Evolutionary conservation across 1,140 invertebrate species (phyloP).

Genomic region (Globodera rostochiensis): DNA sequence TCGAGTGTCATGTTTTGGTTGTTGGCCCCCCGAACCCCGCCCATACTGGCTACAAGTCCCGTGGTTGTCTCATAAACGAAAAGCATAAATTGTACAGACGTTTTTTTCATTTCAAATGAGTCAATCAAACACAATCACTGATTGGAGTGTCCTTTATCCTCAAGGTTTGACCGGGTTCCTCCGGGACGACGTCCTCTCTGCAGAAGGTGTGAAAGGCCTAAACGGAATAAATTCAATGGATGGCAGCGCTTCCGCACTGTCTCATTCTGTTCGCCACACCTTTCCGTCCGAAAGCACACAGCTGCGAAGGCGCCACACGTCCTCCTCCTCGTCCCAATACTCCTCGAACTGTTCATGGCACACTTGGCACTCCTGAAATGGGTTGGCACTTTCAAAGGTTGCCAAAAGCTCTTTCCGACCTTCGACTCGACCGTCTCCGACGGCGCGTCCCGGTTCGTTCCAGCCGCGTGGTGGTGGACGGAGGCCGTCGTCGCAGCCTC

Average conservation of each 20-base stretch:
- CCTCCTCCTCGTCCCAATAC: slow-evolving; percentile 60
- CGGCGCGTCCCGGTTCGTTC: slow-evolving; percentile 25
- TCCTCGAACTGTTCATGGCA: slow-evolving; percentile 62
- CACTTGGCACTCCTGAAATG: slow-evolving; percentile 56
- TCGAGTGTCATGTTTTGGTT: too few species aligned
- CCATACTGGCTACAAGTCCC: too few species aligned
- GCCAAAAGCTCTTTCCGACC: not conserved
- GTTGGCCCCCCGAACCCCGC: too few species aligned
- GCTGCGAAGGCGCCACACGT: slow-evolving; percentile 55
- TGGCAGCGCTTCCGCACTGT: not conserved
- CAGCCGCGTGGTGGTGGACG: not conserved
- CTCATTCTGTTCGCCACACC: slow-evolving; percentile 20
- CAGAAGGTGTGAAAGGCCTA: slow-evolving; percentile 29
- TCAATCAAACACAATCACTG: too few species aligned
- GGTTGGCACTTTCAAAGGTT: not conserved
- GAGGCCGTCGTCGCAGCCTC: not conserved
- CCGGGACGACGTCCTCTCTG: slow-evolving; percentile 12
- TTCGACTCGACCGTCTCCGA: slow-evolving; percentile 16
- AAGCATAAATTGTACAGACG: too few species aligned
- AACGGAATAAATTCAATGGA: not conserved
- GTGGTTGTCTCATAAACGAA: too few species aligned
- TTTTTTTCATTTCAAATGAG: too few species aligned
- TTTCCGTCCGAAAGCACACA: slow-evolving; percentile 44
- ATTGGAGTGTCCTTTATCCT: too few species aligned
- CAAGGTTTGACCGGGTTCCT: not conserved